Evolutionary conservation across 2,113 vertebrate genomes (phyloP).

Genomic region (Artemisiospiza belli): DNA sequence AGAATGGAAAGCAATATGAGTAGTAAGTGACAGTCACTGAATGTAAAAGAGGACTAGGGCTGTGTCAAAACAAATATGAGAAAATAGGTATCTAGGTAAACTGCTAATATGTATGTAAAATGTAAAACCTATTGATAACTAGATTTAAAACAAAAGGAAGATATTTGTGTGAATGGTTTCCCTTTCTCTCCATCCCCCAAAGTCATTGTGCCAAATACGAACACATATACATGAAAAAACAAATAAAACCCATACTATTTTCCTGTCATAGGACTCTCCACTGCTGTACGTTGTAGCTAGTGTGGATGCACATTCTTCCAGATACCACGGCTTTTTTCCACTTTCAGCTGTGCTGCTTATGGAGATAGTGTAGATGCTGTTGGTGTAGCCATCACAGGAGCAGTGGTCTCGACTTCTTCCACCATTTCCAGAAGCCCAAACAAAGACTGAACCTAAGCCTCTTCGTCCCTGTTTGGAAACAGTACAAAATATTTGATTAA

Average conservation of each 20-base stretch:
- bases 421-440: constrained; percentile 98
- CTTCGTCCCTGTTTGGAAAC: constrained; percentile 86
- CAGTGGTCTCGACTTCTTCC: constrained; percentile 97
- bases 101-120: background rate
- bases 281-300: constrained; percentile 98
- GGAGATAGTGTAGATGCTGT: constrained; percentile 98
- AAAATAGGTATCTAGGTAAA: background rate
- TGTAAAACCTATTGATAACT: background rate
- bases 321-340: constrained; percentile 97
- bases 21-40: background rate
- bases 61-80: background rate
- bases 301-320: constrained; percentile 96
- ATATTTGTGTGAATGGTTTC: background rate
- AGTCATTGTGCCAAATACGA: background rate
- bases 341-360: constrained; percentile 98
- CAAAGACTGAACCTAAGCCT: constrained; percentile 93
- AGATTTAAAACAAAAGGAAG: background rate
- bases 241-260: constrained; percentile 86
- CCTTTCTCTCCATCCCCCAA: background rate
- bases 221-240: background rate
- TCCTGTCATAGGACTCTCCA: constrained; percentile 96
- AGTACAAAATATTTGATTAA: constrained; percentile 12
- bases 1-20: background rate
- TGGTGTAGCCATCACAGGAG: constrained; percentile 98
- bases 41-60: background rate